A percentile compares a stretch with the other conserved stretches of the same genome.
Evolutionary conservation across 2,888 invertebrate species (phyloP).

Genomic region (Aspidiotus rigidus): DNA sequence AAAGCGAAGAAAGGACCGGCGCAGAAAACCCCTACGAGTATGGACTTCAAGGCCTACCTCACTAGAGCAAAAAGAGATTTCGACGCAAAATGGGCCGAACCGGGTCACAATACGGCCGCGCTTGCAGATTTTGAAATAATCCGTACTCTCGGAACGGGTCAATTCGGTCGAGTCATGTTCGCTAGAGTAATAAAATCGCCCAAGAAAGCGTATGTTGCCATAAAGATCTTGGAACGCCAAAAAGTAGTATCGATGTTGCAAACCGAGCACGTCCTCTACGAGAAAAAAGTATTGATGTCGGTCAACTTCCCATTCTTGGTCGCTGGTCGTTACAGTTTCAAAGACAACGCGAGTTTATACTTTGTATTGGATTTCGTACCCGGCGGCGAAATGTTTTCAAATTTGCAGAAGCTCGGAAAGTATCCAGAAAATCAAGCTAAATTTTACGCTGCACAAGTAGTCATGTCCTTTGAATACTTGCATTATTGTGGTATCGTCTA

Average conservation of each 20-base stretch:
- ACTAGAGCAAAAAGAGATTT: slow-evolving; percentile 6
- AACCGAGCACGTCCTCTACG: slow-evolving; percentile 29
- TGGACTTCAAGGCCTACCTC: slow-evolving; percentile 15
- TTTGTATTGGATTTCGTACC: slow-evolving; percentile 25
- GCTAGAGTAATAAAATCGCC: slow-evolving; percentile 12
- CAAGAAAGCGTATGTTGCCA: slow-evolving; percentile 16
- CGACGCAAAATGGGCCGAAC: slow-evolving; percentile 24
- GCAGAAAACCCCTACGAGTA: slow-evolving; percentile 8
- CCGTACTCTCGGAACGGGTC: slow-evolving; percentile 25
- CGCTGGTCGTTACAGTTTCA: slow-evolving; percentile 23
- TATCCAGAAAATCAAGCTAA: slow-evolving; percentile 23
- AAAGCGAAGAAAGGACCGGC: neutral
- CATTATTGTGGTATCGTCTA: slow-evolving; percentile 28
- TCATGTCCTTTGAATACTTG: slow-evolving; percentile 22
- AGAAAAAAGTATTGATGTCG: slow-evolving; percentile 26
- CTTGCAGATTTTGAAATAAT: slow-evolving; percentile 26
- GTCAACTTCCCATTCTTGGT: slow-evolving; percentile 31
- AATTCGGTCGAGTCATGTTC: slow-evolving; percentile 29
- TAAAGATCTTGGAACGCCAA: slow-evolving; percentile 27
- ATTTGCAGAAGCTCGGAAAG: slow-evolving; percentile 20
- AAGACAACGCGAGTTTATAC: slow-evolving; percentile 22
- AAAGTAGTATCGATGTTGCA: slow-evolving; percentile 29
- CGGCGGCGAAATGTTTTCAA: slow-evolving; percentile 27
- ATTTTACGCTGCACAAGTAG: slow-evolving; percentile 28
- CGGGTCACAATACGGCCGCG: slow-evolving; percentile 21